These are phyloP conservation scores for Bicyclus anynana DNA, from an alignment of 1,140 invertebrate genomes.

Conservation along the genomic window DNA sequence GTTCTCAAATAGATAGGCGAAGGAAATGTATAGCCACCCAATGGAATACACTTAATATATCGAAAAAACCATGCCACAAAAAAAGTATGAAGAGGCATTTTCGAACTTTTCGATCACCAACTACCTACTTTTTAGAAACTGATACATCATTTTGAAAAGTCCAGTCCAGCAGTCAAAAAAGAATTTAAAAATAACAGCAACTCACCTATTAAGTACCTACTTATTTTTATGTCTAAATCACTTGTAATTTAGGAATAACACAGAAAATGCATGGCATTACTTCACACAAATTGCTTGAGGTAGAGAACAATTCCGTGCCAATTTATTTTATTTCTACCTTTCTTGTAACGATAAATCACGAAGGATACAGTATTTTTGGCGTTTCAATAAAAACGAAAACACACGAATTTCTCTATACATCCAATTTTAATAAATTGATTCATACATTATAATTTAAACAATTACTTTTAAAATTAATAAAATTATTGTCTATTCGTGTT, in stretches of 20 bases:
- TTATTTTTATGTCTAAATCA: not conserved
- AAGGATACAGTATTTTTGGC: not conserved
- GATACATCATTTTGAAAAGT: not conserved
- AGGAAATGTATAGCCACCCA: no score
- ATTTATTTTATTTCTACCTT: slow-evolving; percentile 25
- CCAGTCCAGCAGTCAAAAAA: not conserved
- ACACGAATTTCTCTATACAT: not conserved
- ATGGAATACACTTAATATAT: no score
- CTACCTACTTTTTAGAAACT: no score
- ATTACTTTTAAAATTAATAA: not conserved
- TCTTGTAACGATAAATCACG: not conserved
- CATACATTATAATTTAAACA: not conserved
- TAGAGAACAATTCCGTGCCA: slow-evolving; percentile 13
- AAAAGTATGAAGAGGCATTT: no score
- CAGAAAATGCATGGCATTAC: slow-evolving; percentile 19
- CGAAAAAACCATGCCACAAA: no score
- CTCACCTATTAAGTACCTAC: not conserved
- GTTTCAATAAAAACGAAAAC: not conserved
- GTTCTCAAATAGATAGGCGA: no score
- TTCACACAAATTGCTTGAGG: slow-evolving; percentile 10
- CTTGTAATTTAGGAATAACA: slow-evolving; percentile 3
- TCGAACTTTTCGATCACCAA: no score
- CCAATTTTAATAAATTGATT: not conserved
- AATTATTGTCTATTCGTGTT: not conserved
- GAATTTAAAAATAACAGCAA: not conserved